These are phyloP conservation scores for Lutraria lutraria DNA, from an alignment of 2,888 invertebrate genomes.

Conservation along the genomic window DNA sequence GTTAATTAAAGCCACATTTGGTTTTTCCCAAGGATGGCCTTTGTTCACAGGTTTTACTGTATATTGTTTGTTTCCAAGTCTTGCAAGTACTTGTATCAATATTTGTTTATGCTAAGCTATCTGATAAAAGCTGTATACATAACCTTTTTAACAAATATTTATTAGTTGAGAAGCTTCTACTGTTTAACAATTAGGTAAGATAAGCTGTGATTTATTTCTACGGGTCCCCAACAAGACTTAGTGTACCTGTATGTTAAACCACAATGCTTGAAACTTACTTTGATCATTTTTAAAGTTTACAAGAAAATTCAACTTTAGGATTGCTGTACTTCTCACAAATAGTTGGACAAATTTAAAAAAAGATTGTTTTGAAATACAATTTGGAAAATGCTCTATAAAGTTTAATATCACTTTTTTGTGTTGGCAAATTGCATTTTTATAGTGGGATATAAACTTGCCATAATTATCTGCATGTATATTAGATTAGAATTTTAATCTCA, in stretches of 20 bases:
- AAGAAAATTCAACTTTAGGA: background rate
- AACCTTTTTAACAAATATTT: constrained; percentile 15
- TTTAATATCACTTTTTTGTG: background rate
- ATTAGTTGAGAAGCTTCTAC: background rate
- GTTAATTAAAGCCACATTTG: too few relatives aligned
- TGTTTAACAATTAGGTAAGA: constrained; percentile 8
- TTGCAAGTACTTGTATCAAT: constrained; percentile 10
- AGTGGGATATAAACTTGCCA: too few relatives aligned
- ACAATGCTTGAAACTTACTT: background rate
- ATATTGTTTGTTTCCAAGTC: too few relatives aligned
- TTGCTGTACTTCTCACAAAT: background rate
- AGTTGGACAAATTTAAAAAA: background rate
- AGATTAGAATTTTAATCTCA: too few relatives aligned
- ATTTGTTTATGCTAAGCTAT: background rate
- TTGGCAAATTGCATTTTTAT: too few relatives aligned
- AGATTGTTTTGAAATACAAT: background rate
- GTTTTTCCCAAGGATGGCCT: too few relatives aligned
- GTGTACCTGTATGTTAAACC: background rate
- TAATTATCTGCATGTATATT: too few relatives aligned
- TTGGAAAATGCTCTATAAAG: background rate
- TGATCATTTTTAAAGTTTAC: background rate
- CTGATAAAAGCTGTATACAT: background rate
- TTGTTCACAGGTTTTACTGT: too few relatives aligned
- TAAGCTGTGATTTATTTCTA: constrained; percentile 10
- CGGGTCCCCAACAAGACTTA: background rate